These are phyloP conservation scores for Sitodiplosis mosellana DNA, from an alignment of 1,140 invertebrate genomes.

Conservation along the genomic window DNA sequence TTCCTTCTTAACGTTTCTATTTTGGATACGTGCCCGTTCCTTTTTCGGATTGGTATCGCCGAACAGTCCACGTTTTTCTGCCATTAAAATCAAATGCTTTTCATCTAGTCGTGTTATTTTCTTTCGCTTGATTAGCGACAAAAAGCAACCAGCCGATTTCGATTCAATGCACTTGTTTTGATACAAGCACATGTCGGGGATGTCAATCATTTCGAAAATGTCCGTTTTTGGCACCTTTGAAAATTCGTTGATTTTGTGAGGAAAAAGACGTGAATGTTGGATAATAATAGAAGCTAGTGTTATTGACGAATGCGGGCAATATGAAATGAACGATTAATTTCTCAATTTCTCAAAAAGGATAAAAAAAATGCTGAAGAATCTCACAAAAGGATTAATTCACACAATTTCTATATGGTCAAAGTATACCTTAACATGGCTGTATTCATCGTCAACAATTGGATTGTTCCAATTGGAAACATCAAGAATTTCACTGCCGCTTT, in stretches of 20 bases:
- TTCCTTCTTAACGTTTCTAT: conserved; percentile 11
- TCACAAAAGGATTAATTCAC: no score
- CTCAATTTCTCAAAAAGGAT: no score
- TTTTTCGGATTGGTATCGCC: conserved; percentile 27
- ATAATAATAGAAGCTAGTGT: no score
- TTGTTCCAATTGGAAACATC: not conserved
- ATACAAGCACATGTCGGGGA: conserved; percentile 34
- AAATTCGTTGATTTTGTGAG: no score
- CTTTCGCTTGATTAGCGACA: conserved; percentile 50
- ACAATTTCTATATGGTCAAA: no score
- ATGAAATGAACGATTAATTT: no score
- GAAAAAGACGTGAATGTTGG: no score
- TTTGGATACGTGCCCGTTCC: conserved; percentile 12
- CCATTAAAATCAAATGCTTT: conserved; percentile 60
- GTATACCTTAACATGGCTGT: not conserved
- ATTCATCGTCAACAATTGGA: not conserved
- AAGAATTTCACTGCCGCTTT: not conserved
- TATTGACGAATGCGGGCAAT: no score
- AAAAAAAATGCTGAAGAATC: no score
- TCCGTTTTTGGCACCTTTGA: conserved; percentile 46
- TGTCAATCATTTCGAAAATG: conserved; percentile 39
- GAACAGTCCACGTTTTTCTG: conserved; percentile 54
- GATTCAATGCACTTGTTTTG: conserved; percentile 26
- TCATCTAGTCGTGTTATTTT: conserved; percentile 53
- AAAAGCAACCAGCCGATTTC: conserved; percentile 42